These are phyloP conservation scores for Trichechus manatus DNA, from an alignment of 2,113 vertebrate species.

Conservation along the genomic window DNA sequence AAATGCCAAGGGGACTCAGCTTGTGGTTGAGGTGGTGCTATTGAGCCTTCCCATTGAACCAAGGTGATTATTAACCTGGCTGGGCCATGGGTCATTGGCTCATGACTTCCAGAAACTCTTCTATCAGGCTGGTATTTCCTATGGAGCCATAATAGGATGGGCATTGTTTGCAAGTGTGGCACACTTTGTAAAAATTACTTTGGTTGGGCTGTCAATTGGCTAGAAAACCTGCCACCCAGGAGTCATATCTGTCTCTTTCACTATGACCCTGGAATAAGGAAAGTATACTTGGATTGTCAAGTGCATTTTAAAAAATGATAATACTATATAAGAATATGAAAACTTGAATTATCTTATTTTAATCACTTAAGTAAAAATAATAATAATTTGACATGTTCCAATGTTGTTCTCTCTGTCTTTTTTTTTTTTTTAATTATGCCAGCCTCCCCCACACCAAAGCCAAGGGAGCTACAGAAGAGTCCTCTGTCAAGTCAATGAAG, in stretches of 20 bases:
- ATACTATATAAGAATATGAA: not conserved
- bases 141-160: not conserved
- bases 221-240: not conserved
- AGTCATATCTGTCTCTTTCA: constrained; percentile 11
- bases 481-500: not conserved
- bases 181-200: not conserved
- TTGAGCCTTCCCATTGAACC: not conserved
- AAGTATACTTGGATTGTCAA: not conserved
- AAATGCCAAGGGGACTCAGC: not conserved
- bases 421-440: not conserved
- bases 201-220: not conserved
- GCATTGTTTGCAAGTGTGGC: not conserved
- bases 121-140: not conserved
- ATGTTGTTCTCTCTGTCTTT: not conserved
- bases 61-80: not conserved
- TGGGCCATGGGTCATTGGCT: not conserved
- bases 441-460: not conserved
- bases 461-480: not conserved
- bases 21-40: not conserved
- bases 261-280: not conserved
- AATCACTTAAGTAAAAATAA: not conserved
- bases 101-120: not conserved
- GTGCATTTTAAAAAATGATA: not conserved
- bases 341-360: not conserved
- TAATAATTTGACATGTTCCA: not conserved